Evolutionary conservation across 2,888 invertebrate species (phyloP).

Genomic region (Nomada fabriciana): DNA sequence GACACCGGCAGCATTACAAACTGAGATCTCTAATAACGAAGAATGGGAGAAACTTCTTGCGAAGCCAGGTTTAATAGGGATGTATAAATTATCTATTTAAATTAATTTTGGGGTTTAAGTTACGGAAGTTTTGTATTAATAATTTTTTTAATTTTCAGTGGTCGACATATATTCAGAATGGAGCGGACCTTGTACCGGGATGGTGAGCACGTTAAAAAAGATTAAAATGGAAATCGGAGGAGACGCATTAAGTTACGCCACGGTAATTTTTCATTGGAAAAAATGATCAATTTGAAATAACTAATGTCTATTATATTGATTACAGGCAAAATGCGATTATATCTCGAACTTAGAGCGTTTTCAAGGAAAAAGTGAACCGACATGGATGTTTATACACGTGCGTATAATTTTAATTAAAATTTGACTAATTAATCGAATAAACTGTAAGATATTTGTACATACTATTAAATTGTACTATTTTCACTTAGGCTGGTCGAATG

Average conservation of each 20-base stretch:
- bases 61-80: slow-evolving; percentile 89
- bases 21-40: slow-evolving; percentile 92
- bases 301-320: background rate
- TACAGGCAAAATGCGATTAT: slow-evolving; percentile 86
- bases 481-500: slow-evolving; percentile 89
- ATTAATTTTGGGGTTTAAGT: background rate
- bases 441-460: background rate
- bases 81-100: slow-evolving; percentile 19
- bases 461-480: background rate
- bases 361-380: slow-evolving; percentile 94
- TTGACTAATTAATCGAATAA: background rate
- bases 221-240: slow-evolving; percentile 96
- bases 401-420: background rate
- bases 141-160: slow-evolving; percentile 86
- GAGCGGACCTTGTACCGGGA: slow-evolving; percentile 96
- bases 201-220: slow-evolving; percentile 94
- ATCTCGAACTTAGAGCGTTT: slow-evolving; percentile 91
- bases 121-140: background rate
- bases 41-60: slow-evolving; percentile 93
- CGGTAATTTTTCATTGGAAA: slow-evolving; percentile 86
- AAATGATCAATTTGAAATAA: background rate
- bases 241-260: slow-evolving; percentile 92
- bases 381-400: slow-evolving; percentile 92
- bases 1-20: slow-evolving; percentile 91
- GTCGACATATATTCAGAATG: slow-evolving; percentile 97